Percentiles rank a stretch among this genome's conserved stretches.
Conservation (phyloP, 2,113 vertebrate species). For the Gulo gulo region DNA sequence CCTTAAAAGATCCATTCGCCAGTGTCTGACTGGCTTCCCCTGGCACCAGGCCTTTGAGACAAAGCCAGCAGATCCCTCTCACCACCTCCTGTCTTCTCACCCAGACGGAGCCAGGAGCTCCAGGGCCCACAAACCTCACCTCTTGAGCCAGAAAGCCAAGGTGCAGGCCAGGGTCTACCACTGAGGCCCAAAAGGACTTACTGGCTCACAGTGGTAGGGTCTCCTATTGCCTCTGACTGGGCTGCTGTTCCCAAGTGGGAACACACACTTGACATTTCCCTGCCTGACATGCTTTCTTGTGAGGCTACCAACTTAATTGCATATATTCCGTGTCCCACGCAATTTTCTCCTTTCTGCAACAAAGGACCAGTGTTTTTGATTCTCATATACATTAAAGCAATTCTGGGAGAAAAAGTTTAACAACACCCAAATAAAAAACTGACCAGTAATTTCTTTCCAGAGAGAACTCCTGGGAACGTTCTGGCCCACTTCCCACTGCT, state of each 20-base stretch:
- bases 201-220: background rate
- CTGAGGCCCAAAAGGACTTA: background rate
- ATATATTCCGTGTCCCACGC: background rate
- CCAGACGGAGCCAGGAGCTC: background rate
- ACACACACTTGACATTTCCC: background rate
- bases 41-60: background rate
- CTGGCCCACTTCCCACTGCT: background rate
- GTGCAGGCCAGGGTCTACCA: background rate
- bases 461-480: background rate
- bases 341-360: background rate
- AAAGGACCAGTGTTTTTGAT: background rate
- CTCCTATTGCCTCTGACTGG: background rate
- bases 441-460: background rate
- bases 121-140: background rate
- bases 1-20: accelerated
- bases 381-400: background rate
- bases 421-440: background rate
- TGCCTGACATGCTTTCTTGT: background rate
- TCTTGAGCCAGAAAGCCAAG: background rate
- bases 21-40: background rate
- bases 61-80: background rate
- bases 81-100: no score
- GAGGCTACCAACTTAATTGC: background rate
- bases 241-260: background rate
- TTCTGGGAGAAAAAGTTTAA: background rate